Conservation (phyloP, 2,113 vertebrate species). For the Arothron firmamentum region DNA sequence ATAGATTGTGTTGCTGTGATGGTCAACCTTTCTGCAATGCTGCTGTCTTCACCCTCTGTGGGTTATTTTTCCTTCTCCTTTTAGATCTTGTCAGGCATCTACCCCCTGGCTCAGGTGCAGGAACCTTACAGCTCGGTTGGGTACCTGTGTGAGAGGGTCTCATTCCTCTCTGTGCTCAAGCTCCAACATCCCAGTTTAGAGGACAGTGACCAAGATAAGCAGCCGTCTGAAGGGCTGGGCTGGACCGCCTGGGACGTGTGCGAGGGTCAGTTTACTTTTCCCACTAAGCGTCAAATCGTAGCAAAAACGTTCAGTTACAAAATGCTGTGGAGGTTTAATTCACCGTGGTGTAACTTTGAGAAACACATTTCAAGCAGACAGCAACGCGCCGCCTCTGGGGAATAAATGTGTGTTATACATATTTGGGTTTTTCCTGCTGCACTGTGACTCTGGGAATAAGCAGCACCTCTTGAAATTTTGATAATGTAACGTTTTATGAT, state of each 20-base stretch:
- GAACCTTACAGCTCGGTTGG: slow-evolving; percentile 89
- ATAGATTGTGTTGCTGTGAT: background rate
- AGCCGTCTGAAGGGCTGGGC: slow-evolving; percentile 33
- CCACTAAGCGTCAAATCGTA: background rate
- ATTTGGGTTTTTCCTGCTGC: too few relatives aligned
- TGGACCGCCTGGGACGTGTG: slow-evolving; percentile 93
- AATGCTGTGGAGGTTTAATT: background rate
- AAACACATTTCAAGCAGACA: too few relatives aligned
- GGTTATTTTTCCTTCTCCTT: background rate
- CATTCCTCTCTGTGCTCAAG: slow-evolving; percentile 77
- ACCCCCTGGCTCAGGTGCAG: slow-evolving; percentile 88
- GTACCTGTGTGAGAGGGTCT: slow-evolving; percentile 82
- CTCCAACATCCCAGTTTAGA: slow-evolving; percentile 74
- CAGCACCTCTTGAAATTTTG: too few relatives aligned
- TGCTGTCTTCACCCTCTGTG: background rate
- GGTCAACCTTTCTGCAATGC: background rate
- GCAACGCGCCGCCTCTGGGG: too few relatives aligned
- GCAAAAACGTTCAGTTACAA: too few relatives aligned
- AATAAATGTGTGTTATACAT: background rate
- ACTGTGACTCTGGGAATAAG: too few relatives aligned
- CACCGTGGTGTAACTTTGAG: background rate
- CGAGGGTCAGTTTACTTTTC: slow-evolving; percentile 74
- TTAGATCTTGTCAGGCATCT: slow-evolving; percentile 86
- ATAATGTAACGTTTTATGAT: background rate
- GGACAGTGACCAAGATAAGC: slow-evolving; percentile 23